phyloP scores from a whole-genome alignment of 2,797 vertebrate species.

The Acanthopagrus latus region DNA sequence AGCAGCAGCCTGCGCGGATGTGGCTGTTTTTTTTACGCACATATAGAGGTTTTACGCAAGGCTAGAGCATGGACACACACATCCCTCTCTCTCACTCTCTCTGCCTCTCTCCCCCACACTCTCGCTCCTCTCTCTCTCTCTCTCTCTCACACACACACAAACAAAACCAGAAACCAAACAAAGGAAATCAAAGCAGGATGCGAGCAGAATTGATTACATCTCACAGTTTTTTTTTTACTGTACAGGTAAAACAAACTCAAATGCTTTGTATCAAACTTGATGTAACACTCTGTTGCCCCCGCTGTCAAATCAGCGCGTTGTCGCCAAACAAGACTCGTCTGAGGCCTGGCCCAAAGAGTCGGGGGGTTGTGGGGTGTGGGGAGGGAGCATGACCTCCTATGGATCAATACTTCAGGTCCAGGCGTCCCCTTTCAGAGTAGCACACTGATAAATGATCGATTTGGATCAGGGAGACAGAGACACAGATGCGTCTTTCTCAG shows the following conservation, averaged over 20 bases:
- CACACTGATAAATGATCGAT: slow-evolving; percentile 85
- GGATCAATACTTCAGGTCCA: slow-evolving; percentile 82
- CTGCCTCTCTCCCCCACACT: background rate
- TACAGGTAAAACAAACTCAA: slow-evolving; percentile 24
- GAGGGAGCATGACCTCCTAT: slow-evolving; percentile 71
- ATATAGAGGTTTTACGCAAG: slow-evolving; percentile 51
- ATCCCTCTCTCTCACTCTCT: background rate
- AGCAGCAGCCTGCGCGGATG: slow-evolving; percentile 21
- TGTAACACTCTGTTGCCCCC: slow-evolving; percentile 39
- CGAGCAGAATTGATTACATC: slow-evolving; percentile 42
- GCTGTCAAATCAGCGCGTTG: slow-evolving; percentile 66
- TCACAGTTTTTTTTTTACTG: slow-evolving; percentile 8
- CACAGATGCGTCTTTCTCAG: slow-evolving; percentile 79
- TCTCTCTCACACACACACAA: background rate
- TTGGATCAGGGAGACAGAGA: slow-evolving; percentile 77
- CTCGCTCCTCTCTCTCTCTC: background rate
- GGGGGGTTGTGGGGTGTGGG: slow-evolving; percentile 14
- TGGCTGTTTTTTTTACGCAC: slow-evolving; percentile 50
- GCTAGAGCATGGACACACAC: slow-evolving; percentile 11
- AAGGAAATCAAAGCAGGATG: slow-evolving; percentile 53
- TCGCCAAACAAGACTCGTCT: slow-evolving; percentile 77
- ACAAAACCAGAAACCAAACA: slow-evolving; percentile 41
- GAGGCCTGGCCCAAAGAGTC: slow-evolving; percentile 73
- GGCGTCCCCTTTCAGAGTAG: slow-evolving; percentile 81
- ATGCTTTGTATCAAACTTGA: slow-evolving; percentile 42